These are phyloP conservation scores for Callyntrura sp. DNA, from an alignment of 2,888 invertebrate genomes.

Conservation along the genomic window DNA sequence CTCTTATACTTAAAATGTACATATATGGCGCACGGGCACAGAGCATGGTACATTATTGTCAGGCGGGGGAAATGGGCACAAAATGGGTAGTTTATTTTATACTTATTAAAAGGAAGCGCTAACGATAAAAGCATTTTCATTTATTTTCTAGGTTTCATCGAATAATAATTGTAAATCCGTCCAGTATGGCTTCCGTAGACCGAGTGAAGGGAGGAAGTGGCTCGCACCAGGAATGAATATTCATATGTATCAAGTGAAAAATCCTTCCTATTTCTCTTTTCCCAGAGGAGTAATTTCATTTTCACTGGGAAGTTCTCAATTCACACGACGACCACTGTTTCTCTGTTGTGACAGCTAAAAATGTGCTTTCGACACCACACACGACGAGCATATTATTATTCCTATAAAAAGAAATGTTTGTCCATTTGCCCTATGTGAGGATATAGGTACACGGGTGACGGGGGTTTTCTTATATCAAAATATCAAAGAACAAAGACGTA, in stretches of 20 bases:
- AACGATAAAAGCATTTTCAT: slow-evolving; percentile 27
- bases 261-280: neutral
- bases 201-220: neutral
- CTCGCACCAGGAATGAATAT: neutral
- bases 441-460: neutral
- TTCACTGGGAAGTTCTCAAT: neutral
- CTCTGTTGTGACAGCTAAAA: neutral
- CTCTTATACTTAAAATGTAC: too few species aligned
- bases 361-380: neutral
- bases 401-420: too few species aligned
- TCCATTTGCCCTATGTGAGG: neutral
- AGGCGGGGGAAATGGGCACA: neutral
- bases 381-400: neutral
- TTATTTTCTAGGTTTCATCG: neutral
- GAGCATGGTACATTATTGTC: neutral
- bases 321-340: neutral
- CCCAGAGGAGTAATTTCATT: neutral
- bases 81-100: neutral
- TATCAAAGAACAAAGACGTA: neutral
- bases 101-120: slow-evolving; percentile 3
- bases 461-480: neutral
- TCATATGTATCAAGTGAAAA: neutral
- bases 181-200: neutral
- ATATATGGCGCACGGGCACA: too few species aligned
- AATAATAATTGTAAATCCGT: neutral